Conservation (phyloP, 64 coral and sea anemone species). For the Catalaphyllia jardinei region DNA sequence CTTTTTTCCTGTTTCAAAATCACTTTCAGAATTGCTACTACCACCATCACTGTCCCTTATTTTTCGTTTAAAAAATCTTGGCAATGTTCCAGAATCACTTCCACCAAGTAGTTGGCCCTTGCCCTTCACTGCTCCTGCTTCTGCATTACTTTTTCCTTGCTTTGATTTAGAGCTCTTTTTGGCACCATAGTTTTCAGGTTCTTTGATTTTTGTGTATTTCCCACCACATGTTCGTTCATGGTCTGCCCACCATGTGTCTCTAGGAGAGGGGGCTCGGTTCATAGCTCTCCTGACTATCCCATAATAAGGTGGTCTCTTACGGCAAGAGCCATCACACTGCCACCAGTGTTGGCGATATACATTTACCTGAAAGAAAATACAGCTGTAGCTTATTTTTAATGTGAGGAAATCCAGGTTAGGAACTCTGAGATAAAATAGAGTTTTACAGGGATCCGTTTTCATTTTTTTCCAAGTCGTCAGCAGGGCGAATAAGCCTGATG, state of each 20-base stretch:
- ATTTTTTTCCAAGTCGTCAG: no score
- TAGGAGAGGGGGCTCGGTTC: conserved; percentile 89
- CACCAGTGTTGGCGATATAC: conserved; percentile 98
- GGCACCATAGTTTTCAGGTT: conserved; percentile 95
- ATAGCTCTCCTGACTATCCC: conserved; percentile 91
- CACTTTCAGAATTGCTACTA: conserved; percentile 12
- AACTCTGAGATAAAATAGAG: no score
- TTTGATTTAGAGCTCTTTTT: conserved; percentile 63
- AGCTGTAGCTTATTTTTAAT: neutral
- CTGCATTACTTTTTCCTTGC: neutral
- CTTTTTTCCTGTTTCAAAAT: conserved; percentile 50
- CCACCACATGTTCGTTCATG: conserved; percentile 92
- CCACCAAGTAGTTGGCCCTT: conserved; percentile 19
- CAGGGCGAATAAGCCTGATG: no score
- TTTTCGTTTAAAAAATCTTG: conserved; percentile 62
- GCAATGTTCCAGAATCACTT: conserved; percentile 50
- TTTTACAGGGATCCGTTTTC: no score
- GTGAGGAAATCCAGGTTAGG: no score
- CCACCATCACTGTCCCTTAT: conserved; percentile 43
- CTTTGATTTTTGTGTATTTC: conserved; percentile 85
- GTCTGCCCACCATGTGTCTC: conserved; percentile 94
- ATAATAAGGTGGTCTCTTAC: conserved; percentile 90
- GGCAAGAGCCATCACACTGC: conserved; percentile 92
- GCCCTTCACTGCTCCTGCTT: neutral
- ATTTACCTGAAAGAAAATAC: conserved; percentile 58